Evolutionary conservation across 2,113 vertebrate species (phyloP), one percentile per base, ranked within the genome.

Genomic region (Xenopus borealis): DNA sequence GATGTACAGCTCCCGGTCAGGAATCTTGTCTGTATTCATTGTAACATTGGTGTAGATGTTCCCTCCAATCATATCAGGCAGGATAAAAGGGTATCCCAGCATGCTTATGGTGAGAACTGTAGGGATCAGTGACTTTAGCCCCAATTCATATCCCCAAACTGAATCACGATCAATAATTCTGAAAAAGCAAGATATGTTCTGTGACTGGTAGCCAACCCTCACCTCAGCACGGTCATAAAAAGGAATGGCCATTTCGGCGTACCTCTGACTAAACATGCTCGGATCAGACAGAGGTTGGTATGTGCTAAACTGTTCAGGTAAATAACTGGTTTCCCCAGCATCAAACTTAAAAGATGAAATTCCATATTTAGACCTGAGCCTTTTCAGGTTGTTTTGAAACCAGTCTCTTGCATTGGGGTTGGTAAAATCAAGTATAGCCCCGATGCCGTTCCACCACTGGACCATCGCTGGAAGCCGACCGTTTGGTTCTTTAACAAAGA

Each of bases 131-230:
- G 96, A 98, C 81, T 95, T 96, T 62, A 98, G 89, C 12, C 96
- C 96, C 0, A 98, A 85, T 62, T 98, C 96, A 0, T 98, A 93
- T 18, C 96, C 95, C 96, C 96, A 98, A 13, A 96, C 91, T 0
- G 96, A 98, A 81, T 98, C 96, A 0, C 96, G 92, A 84, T 98
- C 95, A 40, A 94, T 94, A 17, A 95, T 92, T 20, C 95, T 92
- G 79, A 98, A 94, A 80, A 98, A 97, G 78, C 94, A 97, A 0
- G 95, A 94, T 85, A 98, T 94, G 79, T 96, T 95, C 85, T 98
- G 96, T 0, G 96, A 97, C 76, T 94, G 94, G 82, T 97, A 98
- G 68, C 96, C 96, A 9, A 95, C 92, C 0, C 95, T 92, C 64
- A 98, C 90, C 83, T 98, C 96, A 0, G 95, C 94, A 18, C 92